Base-by-base conservation (phyloP, 2,888 invertebrate species). In the Microctonus brassicae region DNA sequence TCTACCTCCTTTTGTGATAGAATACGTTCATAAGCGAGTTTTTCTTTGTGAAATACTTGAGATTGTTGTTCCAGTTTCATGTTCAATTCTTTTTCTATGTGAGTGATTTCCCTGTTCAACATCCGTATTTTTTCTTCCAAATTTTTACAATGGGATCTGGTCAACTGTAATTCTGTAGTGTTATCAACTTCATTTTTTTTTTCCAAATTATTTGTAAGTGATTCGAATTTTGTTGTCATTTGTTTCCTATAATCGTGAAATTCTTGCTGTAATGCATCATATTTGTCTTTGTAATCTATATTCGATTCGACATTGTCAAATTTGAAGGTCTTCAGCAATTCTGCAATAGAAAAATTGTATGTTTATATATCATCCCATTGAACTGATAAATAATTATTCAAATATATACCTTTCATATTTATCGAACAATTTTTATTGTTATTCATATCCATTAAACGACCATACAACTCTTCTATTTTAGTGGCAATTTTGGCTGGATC, bases 61-160 rank as follows among this genome's bases (percentile, higher is more conserved):
- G 90, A 90, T 75, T 89, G 88, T 62, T 90, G 88, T 73, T 91
- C 92, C 61, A 91, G 79, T 74, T 91, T 90, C 69, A 90, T 89
- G 73, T 91, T 90, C 61, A 92, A 90, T 74, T 92, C 92, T 62
- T 89, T 89, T 79, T 92, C 92, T 75, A 91, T 91, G 74, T 92
- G 91, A 24, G 92, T 91, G 62, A 92, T 86, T 82, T 94, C 90
- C 71, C 90, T 86, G 75, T 90, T 91, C 6, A 92, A 89, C 1
- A 91, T 90, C 61, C 92, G 91, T 53, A 93, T 88, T 80, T 92
- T 92, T 75, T 94, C 93, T 78, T 92, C 92, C 70, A 95, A 84
- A 64, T 92, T 91, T 57, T 88, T 89, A 73, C 93, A 90, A 83
- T 94, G 92, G 4, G 89, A 89, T 82, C 89, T 91, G 78, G 92